Conservation (phyloP, 2,113 vertebrate species). For the Mungos mungo region DNA sequence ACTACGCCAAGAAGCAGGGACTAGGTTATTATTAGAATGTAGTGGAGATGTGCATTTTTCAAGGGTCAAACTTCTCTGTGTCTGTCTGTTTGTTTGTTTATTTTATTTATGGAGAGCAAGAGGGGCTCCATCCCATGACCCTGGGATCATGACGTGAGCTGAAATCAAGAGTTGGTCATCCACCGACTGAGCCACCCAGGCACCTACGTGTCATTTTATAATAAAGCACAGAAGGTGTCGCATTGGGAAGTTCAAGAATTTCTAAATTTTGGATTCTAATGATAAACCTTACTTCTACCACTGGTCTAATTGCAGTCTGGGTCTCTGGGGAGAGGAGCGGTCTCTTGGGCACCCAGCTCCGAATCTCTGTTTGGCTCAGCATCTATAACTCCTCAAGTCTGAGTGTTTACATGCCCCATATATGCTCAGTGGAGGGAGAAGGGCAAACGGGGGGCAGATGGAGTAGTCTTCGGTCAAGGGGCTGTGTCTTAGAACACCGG, state of each 20-base stretch:
- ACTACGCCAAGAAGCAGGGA: not conserved
- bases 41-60: not conserved
- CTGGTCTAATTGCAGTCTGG: not conserved
- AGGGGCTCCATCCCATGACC: too few species aligned
- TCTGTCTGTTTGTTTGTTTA: too few species aligned
- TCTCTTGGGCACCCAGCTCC: not conserved
- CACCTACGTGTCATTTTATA: not conserved
- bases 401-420: not conserved
- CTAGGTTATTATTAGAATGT: too few species aligned
- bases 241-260: not conserved
- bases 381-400: not conserved
- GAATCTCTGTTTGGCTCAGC: not conserved
- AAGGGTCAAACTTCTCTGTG: not conserved
- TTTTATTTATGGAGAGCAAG: too few species aligned
- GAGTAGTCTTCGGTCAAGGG: not conserved
- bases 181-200: too few species aligned
- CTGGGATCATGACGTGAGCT: too few species aligned
- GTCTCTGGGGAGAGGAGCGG: not conserved
- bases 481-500: too few species aligned
- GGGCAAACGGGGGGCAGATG: not conserved
- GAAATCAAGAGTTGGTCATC: too few species aligned
- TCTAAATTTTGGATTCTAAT: not conserved
- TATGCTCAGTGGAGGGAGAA: fast-evolving
- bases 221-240: not conserved
- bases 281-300: not conserved